These are phyloP conservation scores for Electrophaes corylata DNA, from an alignment of 2,888 invertebrate genomes.

Conservation along the genomic window DNA sequence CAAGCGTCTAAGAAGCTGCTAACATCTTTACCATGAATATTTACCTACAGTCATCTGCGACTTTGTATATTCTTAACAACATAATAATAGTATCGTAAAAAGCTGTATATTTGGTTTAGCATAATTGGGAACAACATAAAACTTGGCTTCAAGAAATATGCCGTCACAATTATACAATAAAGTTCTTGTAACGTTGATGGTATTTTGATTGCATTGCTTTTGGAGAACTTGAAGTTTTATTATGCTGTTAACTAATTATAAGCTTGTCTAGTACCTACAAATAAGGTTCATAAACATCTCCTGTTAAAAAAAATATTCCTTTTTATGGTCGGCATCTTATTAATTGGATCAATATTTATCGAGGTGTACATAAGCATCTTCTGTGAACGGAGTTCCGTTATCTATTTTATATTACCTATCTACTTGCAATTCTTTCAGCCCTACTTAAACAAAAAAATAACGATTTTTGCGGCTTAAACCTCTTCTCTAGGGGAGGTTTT, in stretches of 20 bases:
- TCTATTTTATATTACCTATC: neutral
- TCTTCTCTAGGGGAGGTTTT: neutral
- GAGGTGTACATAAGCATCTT: neutral
- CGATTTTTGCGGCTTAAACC: neutral
- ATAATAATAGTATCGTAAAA: slow-evolving; percentile 37
- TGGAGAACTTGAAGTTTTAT: slow-evolving; percentile 29
- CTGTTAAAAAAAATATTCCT: slow-evolving; percentile 1
- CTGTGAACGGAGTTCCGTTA: neutral
- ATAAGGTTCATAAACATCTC: slow-evolving; percentile 21
- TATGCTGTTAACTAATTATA: slow-evolving; percentile 36
- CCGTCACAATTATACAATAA: slow-evolving; percentile 39
- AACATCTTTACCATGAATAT: slow-evolving; percentile 14
- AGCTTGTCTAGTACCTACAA: slow-evolving; percentile 25
- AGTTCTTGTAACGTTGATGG: slow-evolving; percentile 32
- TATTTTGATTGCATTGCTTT: slow-evolving; percentile 37
- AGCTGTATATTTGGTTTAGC: slow-evolving; percentile 40
- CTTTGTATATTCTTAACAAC: slow-evolving; percentile 38
- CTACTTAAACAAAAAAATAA: neutral
- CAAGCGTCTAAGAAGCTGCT: slow-evolving; percentile 23
- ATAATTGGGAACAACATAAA: slow-evolving; percentile 38
- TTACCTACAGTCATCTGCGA: slow-evolving; percentile 17
- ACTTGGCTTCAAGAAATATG: slow-evolving; percentile 31
- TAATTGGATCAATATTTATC: slow-evolving; percentile 17
- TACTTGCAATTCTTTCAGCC: neutral
- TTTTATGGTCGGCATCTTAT: slow-evolving; percentile 13